A percentile compares a stretch with the other conserved stretches of the same genome.
Conservation (phyloP, 1,140 invertebrate species). For the Thaumetopoea pityocampa region DNA sequence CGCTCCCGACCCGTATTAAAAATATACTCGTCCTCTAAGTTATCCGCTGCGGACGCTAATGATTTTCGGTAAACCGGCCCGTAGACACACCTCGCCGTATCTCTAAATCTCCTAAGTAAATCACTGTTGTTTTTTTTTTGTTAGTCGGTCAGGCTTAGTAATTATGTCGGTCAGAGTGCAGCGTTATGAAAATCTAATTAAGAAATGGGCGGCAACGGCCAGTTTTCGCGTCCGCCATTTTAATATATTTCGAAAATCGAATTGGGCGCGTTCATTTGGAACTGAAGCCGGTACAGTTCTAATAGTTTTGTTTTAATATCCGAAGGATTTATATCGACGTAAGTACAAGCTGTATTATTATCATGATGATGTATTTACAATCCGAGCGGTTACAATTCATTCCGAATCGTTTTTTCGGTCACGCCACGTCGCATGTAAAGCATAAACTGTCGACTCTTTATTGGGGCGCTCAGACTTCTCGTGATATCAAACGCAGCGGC, state of each 20-base stretch:
- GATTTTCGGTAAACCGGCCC: slow-evolving; percentile 71
- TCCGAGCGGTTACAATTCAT: slow-evolving; percentile 52
- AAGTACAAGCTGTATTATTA: slow-evolving; percentile 31
- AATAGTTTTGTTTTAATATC: slow-evolving; percentile 21
- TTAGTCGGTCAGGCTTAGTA: slow-evolving; percentile 61
- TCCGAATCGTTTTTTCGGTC: slow-evolving; percentile 63
- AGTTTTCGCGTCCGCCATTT: slow-evolving; percentile 49
- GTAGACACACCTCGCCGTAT: slow-evolving; percentile 61
- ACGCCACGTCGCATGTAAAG: slow-evolving; percentile 69
- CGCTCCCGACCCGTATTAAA: slow-evolving; percentile 71
- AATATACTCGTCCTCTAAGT: slow-evolving; percentile 67
- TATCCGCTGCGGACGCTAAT: slow-evolving; percentile 68
- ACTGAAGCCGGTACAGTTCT: slow-evolving; percentile 4
- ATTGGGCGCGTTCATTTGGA: slow-evolving; percentile 20
- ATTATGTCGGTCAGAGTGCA: slow-evolving; percentile 74
- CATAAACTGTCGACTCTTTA: slow-evolving; percentile 57
- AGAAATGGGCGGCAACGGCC: slow-evolving; percentile 53
- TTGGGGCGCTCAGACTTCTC: slow-evolving; percentile 44
- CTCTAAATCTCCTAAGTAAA: slow-evolving; percentile 70
- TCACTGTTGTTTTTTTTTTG: slow-evolving; percentile 57
- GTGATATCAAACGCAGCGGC: slow-evolving; percentile 40
- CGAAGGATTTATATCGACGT: too few species aligned
- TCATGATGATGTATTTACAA: slow-evolving; percentile 65
- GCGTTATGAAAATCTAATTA: slow-evolving; percentile 70
- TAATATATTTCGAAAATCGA: slow-evolving; percentile 40